Evolutionary conservation across 2,888 invertebrate species (phyloP), one percentile per base, ranked within the genome.

Genomic region (Herminia tarsipennalis): DNA sequence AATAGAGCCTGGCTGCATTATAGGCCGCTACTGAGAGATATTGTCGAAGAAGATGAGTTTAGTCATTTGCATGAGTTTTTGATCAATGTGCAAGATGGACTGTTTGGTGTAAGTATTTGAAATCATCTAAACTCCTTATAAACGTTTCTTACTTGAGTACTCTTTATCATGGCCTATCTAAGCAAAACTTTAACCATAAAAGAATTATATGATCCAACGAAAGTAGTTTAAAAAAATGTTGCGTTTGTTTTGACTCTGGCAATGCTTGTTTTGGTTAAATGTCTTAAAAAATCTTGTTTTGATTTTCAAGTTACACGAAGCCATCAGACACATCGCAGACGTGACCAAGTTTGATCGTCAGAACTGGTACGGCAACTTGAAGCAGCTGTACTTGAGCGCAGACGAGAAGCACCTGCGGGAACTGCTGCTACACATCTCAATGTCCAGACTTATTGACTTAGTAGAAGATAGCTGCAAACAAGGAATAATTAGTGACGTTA

Each of bases 101-200:
- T 88, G 27, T 63, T 63, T 50, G 76, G 81, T 47, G 88, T 87
- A 65, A 83, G n/a, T n/a, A n/a, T n/a, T n/a, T n/a, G n/a, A n/a
- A n/a, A n/a, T n/a, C n/a, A n/a, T n/a, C n/a, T n/a, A n/a, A n/a
- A n/a, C n/a, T n/a, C n/a, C n/a, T n/a, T n/a, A n/a, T n/a, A n/a
- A n/a, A n/a, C n/a, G n/a, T n/a, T n/a, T n/a, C n/a, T n/a, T n/a
- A n/a, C n/a, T n/a, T n/a, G n/a, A n/a, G n/a, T n/a, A n/a, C n/a
- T n/a, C n/a, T n/a, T n/a, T n/a, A n/a, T n/a, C n/a, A n/a, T n/a
- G n/a, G n/a, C n/a, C n/a, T n/a, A n/a, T n/a, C n/a, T n/a, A n/a
- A n/a, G n/a, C n/a, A n/a, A n/a, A n/a, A n/a, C n/a, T n/a, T n/a
- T n/a, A n/a, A n/a, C n/a, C n/a, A n/a, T n/a, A n/a, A n/a, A n/a